Percentiles rank a stretch among this genome's conserved stretches.
phyloP scores from a whole-genome alignment of 2,888 invertebrate species.

The Caenorhabditis parvicauda region DNA sequence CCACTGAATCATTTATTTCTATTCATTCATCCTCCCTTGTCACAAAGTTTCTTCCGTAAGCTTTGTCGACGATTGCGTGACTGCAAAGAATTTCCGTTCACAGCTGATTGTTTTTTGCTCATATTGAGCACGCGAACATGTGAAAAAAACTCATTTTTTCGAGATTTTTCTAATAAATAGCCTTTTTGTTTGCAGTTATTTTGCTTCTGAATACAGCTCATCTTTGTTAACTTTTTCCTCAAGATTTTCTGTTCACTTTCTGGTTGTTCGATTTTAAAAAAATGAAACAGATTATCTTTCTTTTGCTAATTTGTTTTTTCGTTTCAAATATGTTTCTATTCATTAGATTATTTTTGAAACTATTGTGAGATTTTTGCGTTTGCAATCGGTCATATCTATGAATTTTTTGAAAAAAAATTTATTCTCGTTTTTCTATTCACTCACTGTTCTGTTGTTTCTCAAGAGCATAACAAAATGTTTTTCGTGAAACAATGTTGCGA shows the following conservation, averaged over 20 bases:
- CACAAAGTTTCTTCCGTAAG: too few species aligned
- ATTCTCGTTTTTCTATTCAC: too few species aligned
- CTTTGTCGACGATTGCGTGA: too few species aligned
- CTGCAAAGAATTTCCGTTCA: neutral
- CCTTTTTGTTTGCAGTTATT: neutral
- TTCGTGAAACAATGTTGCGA: too few species aligned
- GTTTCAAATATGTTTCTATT: neutral
- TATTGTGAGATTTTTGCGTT: neutral
- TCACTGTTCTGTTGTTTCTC: too few species aligned
- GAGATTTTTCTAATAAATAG: neutral
- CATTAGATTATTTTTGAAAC: neutral
- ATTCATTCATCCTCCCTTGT: too few species aligned
- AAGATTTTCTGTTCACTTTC: neutral
- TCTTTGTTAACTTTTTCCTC: neutral
- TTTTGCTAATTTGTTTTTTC: neutral
- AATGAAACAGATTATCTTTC: neutral
- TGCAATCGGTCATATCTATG: neutral
- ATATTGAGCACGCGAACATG: too few species aligned
- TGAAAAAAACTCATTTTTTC: too few species aligned
- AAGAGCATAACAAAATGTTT: too few species aligned
- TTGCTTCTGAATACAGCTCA: neutral
- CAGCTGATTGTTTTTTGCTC: neutral
- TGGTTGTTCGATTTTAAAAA: constrained; percentile 2
- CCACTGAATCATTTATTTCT: too few species aligned
- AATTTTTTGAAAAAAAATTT: too few species aligned